A percentile compares a stretch with the other conserved stretches of the same genome.
These are phyloP conservation scores for Platichthys flesus DNA, from an alignment of 2,113 vertebrate genomes.

Conservation along the genomic window DNA sequence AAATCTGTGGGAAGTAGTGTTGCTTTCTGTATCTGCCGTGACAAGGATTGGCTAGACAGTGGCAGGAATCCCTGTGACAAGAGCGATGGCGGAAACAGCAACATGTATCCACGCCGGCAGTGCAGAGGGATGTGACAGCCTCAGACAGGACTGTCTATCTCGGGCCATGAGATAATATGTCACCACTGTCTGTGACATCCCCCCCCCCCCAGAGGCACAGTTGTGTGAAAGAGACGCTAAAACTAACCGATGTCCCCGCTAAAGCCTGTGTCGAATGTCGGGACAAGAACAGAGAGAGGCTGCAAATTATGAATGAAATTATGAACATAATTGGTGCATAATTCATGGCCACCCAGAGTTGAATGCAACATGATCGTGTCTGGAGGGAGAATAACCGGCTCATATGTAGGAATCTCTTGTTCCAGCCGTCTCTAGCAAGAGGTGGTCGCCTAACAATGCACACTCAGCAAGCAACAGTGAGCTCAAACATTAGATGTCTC, in stretches of 20 bases:
- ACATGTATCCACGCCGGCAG: constrained; percentile 31
- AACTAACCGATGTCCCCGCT: constrained; percentile 24
- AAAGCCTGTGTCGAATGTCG: constrained; percentile 17
- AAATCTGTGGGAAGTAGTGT: neutral
- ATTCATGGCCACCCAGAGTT: constrained; percentile 43
- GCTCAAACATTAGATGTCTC: constrained; percentile 10
- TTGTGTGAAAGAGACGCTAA: constrained; percentile 22
- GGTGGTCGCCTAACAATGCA: constrained; percentile 31
- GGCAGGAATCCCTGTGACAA: constrained; percentile 33
- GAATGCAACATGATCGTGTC: constrained; percentile 52
- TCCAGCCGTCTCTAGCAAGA: constrained; percentile 19
- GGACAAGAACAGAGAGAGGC: constrained; percentile 5
- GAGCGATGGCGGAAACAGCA: constrained; percentile 38
- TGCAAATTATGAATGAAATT: constrained; percentile 54
- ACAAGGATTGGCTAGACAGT: constrained; percentile 11
- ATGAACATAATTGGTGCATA: constrained; percentile 52
- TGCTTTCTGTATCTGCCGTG: constrained; percentile 2
- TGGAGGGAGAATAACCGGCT: constrained; percentile 50
- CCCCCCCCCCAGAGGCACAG: constrained; percentile 24
- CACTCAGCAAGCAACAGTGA: constrained; percentile 19
- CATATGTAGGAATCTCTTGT: constrained; percentile 46
- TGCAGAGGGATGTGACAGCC: constrained; percentile 33
- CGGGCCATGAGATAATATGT: constrained; percentile 40
- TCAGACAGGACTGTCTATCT: constrained; percentile 33
- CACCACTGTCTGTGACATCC: constrained; percentile 38